Evolutionary conservation across 1,140 invertebrate genomes (phyloP).

Genomic region (Augochlora pura): DNA sequence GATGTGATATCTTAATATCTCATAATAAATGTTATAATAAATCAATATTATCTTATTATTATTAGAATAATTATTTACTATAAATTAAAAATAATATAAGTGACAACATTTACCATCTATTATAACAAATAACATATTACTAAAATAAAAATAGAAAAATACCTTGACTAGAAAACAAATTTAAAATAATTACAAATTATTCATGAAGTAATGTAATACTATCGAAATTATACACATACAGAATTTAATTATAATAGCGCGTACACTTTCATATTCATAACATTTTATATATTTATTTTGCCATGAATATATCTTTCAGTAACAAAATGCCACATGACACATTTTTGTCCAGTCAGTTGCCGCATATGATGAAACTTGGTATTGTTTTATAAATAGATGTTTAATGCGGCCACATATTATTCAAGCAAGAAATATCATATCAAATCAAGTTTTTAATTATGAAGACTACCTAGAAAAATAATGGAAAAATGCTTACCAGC

Average conservation of each 20-base stretch:
- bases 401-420: background rate
- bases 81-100: background rate
- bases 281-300: background rate
- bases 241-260: background rate
- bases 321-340: constrained; percentile 30
- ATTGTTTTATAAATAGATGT: background rate
- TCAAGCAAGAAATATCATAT: background rate
- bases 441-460: constrained; percentile 10
- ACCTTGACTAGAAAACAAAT: background rate
- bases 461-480: constrained; percentile 19
- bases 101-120: background rate
- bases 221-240: background rate
- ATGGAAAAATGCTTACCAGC: constrained; percentile 72
- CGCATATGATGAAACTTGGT: constrained; percentile 1
- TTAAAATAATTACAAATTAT: background rate
- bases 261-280: background rate
- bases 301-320: constrained; percentile 32
- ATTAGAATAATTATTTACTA: background rate
- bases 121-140: background rate
- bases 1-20: constrained; percentile 4
- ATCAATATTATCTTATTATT: background rate
- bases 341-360: constrained; percentile 30
- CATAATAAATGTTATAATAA: background rate
- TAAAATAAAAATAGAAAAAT: background rate
- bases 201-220: background rate